Evolutionary conservation across 2,888 invertebrate species (phyloP), one percentile per base, ranked within the genome.

Genomic region (Abscondita cerata): DNA sequence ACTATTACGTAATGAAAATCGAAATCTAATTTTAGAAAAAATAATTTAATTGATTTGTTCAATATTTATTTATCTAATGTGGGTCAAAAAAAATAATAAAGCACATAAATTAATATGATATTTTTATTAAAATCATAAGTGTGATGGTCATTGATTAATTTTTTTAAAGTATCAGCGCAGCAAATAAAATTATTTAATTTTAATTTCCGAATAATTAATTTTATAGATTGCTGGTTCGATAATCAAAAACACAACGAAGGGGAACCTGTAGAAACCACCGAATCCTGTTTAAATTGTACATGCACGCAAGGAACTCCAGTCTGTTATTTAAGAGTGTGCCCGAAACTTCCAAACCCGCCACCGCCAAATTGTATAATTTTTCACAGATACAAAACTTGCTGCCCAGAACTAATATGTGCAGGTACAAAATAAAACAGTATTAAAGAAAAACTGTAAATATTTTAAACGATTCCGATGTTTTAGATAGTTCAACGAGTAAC

Each of bases 281-380:
- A 92, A 78, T 89, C 91, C 20, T 95, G 94, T 76, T 82, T 94
- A 59, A 87, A 85, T 71, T 94, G 94, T 80, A 85, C 86, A 67
- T 94, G 94, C 80, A 84, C 81, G 46, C 85, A 85, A 52, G 89
- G 90, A 64, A 88, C 89, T 41, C 82, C 93, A 52, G 83, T 91
- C 20, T 95, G 94, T 79, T 87, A 90, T 52, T 83, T 93, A 62
- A 85, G 91, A 66, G 87, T 93, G 8, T 94, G 94, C 76, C 88
- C 89, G 3, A 82, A 87, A 70, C 84, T 90, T 75, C 90, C 91
- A 9, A 87, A 88, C 76, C 90, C 91, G 20, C 89, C 90, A 62
- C 91, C 92, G 2, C 81, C 85, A 15, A 88, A 89, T 53, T 93
- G 93, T 78, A 87, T 89, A 61, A 81, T 90, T 38, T 83, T 89